phyloP scores from a whole-genome alignment of 2,888 invertebrate genomes.

The Cephonodes hylas region DNA sequence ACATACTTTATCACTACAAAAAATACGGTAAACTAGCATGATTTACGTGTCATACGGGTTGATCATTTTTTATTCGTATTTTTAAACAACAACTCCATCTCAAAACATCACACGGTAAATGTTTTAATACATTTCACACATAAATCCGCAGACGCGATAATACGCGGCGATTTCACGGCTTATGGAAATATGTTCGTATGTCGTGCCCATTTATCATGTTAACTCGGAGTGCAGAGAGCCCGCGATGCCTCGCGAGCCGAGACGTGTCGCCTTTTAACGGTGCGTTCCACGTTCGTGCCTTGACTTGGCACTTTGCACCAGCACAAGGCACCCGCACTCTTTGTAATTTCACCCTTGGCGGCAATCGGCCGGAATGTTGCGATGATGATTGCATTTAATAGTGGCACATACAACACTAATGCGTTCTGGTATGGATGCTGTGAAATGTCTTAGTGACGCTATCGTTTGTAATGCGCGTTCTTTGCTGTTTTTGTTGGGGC shows the following conservation, averaged over 20 bases:
- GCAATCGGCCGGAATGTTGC: slow-evolving; percentile 5
- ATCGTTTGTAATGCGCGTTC: background rate
- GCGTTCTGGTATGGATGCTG: slow-evolving; percentile 1
- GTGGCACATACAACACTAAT: background rate
- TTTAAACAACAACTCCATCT: background rate
- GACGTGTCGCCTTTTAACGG: slow-evolving; percentile 58
- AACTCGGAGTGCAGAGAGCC: slow-evolving; percentile 24
- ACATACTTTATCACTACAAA: too few relatives aligned
- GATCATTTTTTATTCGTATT: background rate
- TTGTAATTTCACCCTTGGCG: slow-evolving; percentile 25
- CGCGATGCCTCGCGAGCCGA: slow-evolving; percentile 65
- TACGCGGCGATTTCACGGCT: slow-evolving; percentile 10
- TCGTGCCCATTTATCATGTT: slow-evolving; percentile 12
- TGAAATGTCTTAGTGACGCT: background rate
- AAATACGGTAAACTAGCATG: too few relatives aligned
- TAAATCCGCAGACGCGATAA: background rate
- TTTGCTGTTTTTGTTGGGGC: background rate
- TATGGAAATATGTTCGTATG: slow-evolving; percentile 8
- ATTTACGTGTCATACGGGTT: too few relatives aligned
- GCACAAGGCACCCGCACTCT: slow-evolving; percentile 10
- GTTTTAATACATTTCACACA: background rate
- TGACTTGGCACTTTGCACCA: slow-evolving; percentile 26
- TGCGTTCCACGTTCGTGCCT: slow-evolving; percentile 53
- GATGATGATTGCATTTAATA: slow-evolving; percentile 5
- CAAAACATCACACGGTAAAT: background rate